phyloP scores from a whole-genome alignment of 2,797 vertebrate species.

The Delichon dasypus region DNA sequence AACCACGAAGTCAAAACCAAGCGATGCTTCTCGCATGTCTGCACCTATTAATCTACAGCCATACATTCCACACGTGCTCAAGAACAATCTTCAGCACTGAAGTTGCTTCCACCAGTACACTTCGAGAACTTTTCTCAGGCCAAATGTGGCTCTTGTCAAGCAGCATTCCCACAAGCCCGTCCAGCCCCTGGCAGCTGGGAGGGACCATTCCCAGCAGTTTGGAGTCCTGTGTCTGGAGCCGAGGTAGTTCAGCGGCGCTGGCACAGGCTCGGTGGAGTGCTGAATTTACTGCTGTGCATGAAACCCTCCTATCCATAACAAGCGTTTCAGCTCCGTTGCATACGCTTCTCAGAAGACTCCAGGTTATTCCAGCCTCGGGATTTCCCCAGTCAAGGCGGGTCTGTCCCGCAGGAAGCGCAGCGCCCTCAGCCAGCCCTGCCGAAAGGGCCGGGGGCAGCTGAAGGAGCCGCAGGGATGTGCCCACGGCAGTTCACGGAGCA shows the following conservation, averaged over 20 bases:
- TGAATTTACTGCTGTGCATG: not conserved
- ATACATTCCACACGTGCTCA: not conserved
- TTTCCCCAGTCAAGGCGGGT: not conserved
- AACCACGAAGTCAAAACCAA: not conserved
- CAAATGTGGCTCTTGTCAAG: not conserved
- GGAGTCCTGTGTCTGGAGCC: fast-evolving
- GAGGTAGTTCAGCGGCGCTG: not conserved
- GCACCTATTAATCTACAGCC: not conserved
- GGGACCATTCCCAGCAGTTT: not conserved
- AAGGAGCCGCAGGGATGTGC: not conserved
- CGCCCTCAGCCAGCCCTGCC: not conserved
- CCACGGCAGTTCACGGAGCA: not conserved
- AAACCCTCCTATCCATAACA: fast-evolving
- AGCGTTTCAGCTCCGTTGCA: fast-evolving
- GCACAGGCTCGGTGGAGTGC: fast-evolving
- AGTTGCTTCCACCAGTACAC: not conserved
- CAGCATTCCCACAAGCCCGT: not conserved
- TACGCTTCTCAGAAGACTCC: not conserved
- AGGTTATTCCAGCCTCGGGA: not conserved
- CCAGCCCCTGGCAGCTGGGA: not conserved
- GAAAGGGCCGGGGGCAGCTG: not conserved
- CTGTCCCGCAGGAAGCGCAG: not conserved
- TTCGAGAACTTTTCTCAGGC: not conserved
- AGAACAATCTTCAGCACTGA: not conserved
- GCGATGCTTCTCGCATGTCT: not conserved